phyloP scores from a whole-genome alignment of 2,797 vertebrate genomes.

The Gephyroberyx darwinii region DNA sequence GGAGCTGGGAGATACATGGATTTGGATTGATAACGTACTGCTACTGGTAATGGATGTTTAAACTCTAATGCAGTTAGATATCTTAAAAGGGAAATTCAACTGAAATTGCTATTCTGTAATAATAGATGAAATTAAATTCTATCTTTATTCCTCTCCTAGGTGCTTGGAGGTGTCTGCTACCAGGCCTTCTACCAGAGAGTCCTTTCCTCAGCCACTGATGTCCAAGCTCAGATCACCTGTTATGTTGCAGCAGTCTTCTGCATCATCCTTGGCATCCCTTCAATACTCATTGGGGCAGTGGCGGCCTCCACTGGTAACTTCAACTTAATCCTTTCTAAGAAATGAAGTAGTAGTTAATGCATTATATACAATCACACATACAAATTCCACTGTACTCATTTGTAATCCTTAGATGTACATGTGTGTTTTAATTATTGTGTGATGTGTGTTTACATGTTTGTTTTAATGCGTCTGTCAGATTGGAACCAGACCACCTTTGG shows the following conservation, averaged over 20 bases:
- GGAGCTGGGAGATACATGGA: slow-evolving; percentile 65
- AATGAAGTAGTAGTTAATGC: no score
- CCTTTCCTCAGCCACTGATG: slow-evolving; percentile 45
- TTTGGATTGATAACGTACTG: slow-evolving; percentile 76
- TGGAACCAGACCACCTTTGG: slow-evolving; percentile 66
- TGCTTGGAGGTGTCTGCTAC: slow-evolving; percentile 57
- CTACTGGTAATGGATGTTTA: slow-evolving; percentile 45
- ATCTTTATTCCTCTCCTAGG: slow-evolving; percentile 27
- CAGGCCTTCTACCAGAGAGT: slow-evolving; percentile 68
- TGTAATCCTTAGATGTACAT: no score
- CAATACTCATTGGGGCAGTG: slow-evolving; percentile 56
- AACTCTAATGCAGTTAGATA: neutral
- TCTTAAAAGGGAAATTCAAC: neutral
- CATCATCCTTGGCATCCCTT: slow-evolving; percentile 58
- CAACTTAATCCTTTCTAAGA: no score
- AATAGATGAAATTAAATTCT: neutral
- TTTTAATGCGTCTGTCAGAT: slow-evolving; percentile 44
- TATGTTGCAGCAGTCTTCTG: slow-evolving; percentile 40
- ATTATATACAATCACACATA: no score
- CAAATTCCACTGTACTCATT: no score
- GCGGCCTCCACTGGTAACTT: slow-evolving; percentile 55
- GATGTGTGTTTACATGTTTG: neutral
- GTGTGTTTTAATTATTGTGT: no score
- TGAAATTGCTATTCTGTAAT: no score
- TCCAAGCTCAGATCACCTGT: slow-evolving; percentile 61